Base-by-base conservation (phyloP, 2,888 invertebrate genomes). In the Itoplectis maculator region DNA sequence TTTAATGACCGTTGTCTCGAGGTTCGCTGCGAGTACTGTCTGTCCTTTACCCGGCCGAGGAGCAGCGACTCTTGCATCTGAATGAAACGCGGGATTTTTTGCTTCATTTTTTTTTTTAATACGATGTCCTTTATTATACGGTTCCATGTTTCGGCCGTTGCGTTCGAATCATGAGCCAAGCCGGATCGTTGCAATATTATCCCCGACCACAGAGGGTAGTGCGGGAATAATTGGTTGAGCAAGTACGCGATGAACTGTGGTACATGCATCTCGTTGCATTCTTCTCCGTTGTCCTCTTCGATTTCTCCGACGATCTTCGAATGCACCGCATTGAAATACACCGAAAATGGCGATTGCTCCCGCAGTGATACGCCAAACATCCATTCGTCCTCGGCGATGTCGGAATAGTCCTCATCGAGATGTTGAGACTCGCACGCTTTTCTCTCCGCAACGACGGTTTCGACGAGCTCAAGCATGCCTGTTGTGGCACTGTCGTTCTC, bases 51-150 rank as follows among this genome's bases (percentile, higher is more conserved):
- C 35, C 69, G 54, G 6, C 51, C 54, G 11, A 54, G n/a, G 8
- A 69, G 18, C 37, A 54, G 20, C 13, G 45, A 51, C 15, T 66
- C 69, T 23, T 69, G 69, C 2, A 18, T 69, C 15, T 69, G 40
- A 9, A 69, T 69, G 13, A 69, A 69, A 11, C 69, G 69, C 13
- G 69, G 69, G 1, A 69, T 69, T 54, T 51, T 51, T 40, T 69
- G 69, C 23, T 51, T 69, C 54, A 42, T 54, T 13, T 37, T 49
- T 9, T 9, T 68, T 51, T 51, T 49, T 2, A 54, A 69, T 8
- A 54, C 45, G 29, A 40, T 35, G 23, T 69, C 18, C 6, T 69
- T 69, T 9, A 35, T 15, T 0, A 68, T 1, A 18, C 23, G 45
- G 6, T 68, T 37, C 18, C 66, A 68, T n/a, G 47, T 47, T 49